Percentiles rank a stretch among this genome's conserved stretches.
Evolutionary conservation across 2,797 vertebrate genomes (phyloP).

Genomic region (Sarcophilus harrisii): DNA sequence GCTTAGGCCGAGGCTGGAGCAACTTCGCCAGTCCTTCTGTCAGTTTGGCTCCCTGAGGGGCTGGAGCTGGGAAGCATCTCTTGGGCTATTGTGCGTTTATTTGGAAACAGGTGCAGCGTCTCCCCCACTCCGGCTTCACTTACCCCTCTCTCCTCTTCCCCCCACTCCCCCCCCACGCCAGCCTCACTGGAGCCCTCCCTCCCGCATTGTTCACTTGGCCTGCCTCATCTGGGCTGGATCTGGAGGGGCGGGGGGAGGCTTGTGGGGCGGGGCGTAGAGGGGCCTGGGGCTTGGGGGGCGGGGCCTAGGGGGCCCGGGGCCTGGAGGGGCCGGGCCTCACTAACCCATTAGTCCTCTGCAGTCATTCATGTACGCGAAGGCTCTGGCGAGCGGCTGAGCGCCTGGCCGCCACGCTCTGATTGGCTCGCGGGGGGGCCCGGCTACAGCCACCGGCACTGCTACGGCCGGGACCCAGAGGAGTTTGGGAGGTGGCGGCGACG

Average conservation of each 20-base stretch:
- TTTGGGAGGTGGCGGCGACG: neutral
- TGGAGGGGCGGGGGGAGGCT: slow-evolving; percentile 63
- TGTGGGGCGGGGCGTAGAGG: neutral
- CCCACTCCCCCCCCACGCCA: neutral
- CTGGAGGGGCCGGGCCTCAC: slow-evolving; percentile 40
- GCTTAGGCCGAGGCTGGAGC: neutral
- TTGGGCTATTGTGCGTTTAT: slow-evolving; percentile 1
- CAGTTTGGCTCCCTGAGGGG: neutral
- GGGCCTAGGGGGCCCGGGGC: slow-evolving; percentile 68
- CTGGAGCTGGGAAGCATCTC: neutral
- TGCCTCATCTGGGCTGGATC: neutral
- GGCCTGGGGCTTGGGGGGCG: neutral
- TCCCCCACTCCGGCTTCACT: neutral
- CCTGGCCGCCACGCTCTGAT: slow-evolving; percentile 38
- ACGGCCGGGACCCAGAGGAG: neutral
- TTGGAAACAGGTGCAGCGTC: neutral
- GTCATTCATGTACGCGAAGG: slow-evolving; percentile 31
- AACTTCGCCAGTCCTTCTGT: neutral
- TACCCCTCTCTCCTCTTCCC: no score
- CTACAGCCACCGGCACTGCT: slow-evolving; percentile 51
- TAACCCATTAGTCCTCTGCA: neutral
- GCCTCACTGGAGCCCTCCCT: neutral
- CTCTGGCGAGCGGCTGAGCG: slow-evolving; percentile 33
- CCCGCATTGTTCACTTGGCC: neutral
- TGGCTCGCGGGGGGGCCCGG: slow-evolving; percentile 4